Base-by-base conservation (phyloP, 2,113 vertebrate genomes). In the Drymodes brunneopygia region DNA sequence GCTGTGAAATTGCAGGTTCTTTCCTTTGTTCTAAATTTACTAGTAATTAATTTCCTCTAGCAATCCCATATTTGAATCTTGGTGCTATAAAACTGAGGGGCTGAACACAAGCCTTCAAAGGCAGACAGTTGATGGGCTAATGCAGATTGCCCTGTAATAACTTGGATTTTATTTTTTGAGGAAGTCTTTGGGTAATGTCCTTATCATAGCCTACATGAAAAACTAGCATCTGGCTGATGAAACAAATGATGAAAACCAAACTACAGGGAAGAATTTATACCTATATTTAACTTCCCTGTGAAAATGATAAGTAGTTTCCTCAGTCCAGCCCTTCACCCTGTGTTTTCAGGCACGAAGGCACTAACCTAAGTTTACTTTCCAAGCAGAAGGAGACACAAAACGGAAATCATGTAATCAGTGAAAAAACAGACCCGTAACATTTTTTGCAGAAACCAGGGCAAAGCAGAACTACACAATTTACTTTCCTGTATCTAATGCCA, bases 21-120 rank as follows among this genome's bases (percentile, higher is more conserved):
- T 86, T 91, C 89, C 95, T 96, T 96, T 96, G 96, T 97, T 94
- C 96, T 95, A 91, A 92, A 95, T 96, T 96, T 96, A 97, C 91
- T 96, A 78, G 96, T 96, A 96, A 97, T 94, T 95, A 95, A 97
- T 96, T 96, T 97, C 95, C 96, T 96, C 89, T 94, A 85, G 95
- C 91, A 91, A 94, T 94, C 89, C 92, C 66, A 92, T 92, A 94
- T 94, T 87, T 91, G 78, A 94, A 96, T 94, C 78, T 94, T 85
- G 96, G 92, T 86, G 77, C 94, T 86, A 92, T 95, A 96, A 96
- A 97, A 96, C 45, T 0, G 25, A 86, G 71, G 56, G 83, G 57
- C 75, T 84, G 86, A 95, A 81, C 64, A 86, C 61, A 67, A 84
- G 33, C 73, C 94, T 94, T 97, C 95, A 96, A 97, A 97, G 92